Percentiles rank a stretch among this genome's conserved stretches.
These are phyloP conservation scores for Coracopsis vasa DNA, from an alignment of 2,113 vertebrate species.

Conservation along the genomic window DNA sequence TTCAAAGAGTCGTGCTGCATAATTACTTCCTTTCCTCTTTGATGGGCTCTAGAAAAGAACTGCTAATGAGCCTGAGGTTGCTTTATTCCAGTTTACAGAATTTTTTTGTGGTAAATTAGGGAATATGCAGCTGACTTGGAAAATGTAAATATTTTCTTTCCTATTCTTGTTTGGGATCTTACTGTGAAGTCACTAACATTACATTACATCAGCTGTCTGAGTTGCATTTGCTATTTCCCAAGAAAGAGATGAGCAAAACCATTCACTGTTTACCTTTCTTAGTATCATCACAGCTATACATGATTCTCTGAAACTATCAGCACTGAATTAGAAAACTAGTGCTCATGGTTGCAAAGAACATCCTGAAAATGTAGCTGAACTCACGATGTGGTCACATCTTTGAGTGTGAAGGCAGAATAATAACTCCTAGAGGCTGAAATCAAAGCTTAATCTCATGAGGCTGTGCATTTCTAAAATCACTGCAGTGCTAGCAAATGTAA, in stretches of 20 bases:
- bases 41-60: not conserved
- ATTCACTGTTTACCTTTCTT: not conserved
- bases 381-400: not conserved
- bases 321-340: not conserved
- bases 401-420: not conserved
- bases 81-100: not conserved
- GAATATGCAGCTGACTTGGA: not conserved
- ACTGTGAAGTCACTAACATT: not conserved
- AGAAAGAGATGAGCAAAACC: not conserved
- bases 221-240: not conserved
- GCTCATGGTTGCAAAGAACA: not conserved
- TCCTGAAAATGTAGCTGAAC: not conserved
- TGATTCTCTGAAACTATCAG: not conserved
- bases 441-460: not conserved
- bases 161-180: not conserved
- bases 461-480: not conserved
- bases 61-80: not conserved
- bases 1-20: not conserved
- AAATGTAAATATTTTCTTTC: not conserved
- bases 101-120: not conserved
- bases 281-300: not conserved
- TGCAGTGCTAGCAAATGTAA: not conserved
- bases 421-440: not conserved
- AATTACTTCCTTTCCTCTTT: not conserved
- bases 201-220: not conserved